These are phyloP conservation scores for Drosophila pseudotakahashii DNA, from an alignment of 2,888 invertebrate species.

Conservation along the genomic window DNA sequence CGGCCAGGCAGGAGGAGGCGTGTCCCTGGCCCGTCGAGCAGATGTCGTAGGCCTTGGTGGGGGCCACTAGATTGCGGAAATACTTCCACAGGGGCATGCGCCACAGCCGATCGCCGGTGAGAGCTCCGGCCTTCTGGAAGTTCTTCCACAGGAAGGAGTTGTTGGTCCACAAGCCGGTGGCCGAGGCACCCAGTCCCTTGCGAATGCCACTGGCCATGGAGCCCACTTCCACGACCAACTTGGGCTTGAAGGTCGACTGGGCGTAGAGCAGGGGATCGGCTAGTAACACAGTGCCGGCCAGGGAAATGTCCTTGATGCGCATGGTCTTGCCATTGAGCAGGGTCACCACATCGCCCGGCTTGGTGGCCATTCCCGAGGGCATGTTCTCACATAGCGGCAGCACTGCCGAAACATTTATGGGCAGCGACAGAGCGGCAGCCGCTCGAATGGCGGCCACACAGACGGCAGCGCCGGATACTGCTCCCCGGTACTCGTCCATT, in stretches of 20 bases:
- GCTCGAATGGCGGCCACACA: slow-evolving; percentile 86
- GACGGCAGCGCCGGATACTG: slow-evolving; percentile 87
- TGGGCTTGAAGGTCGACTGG: slow-evolving; percentile 86
- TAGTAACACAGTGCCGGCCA: slow-evolving; percentile 90
- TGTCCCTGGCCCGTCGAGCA: slow-evolving; percentile 86
- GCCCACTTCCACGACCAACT: slow-evolving; percentile 86
- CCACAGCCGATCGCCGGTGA: slow-evolving; percentile 88
- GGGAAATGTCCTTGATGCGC: slow-evolving; percentile 85
- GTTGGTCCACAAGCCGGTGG: slow-evolving; percentile 86
- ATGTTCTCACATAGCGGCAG: slow-evolving; percentile 84
- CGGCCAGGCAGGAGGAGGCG: slow-evolving; percentile 88
- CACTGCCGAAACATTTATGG: slow-evolving; percentile 85
- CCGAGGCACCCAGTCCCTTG: slow-evolving; percentile 86
- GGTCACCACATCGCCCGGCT: slow-evolving; percentile 85
- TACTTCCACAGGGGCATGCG: slow-evolving; percentile 86
- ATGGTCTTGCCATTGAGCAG: slow-evolving; percentile 85
- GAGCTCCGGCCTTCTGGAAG: slow-evolving; percentile 85
- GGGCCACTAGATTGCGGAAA: slow-evolving; percentile 74
- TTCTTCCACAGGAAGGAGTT: slow-evolving; percentile 85
- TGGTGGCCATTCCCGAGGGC: slow-evolving; percentile 86
- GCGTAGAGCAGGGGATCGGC: slow-evolving; percentile 93
- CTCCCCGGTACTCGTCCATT: slow-evolving; percentile 84
- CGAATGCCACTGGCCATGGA: slow-evolving; percentile 85
- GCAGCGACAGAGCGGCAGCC: slow-evolving; percentile 85
- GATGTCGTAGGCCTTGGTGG: slow-evolving; percentile 85